Evolutionary conservation across 1,140 invertebrate genomes (phyloP).

Genomic region (Atta cephalotes): DNA sequence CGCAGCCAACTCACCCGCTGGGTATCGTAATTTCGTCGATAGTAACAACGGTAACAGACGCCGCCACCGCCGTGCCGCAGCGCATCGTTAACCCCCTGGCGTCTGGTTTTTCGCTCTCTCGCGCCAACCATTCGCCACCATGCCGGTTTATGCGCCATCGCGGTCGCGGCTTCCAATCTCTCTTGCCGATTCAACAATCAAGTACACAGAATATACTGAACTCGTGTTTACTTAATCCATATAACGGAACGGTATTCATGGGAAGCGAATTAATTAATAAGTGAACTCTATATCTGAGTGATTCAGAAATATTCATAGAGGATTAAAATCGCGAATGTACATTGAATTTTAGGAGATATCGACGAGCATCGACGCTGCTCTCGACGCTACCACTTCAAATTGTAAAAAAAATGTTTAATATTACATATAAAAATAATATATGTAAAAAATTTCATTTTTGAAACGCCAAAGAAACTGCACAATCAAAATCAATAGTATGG

Average conservation of each 20-base stretch:
- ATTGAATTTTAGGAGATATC: background rate
- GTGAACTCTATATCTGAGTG: background rate
- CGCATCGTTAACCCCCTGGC: conserved; percentile 7
- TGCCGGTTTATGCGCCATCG: conserved; percentile 32
- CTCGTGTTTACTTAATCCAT: conserved; percentile 26
- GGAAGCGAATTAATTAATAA: conserved; percentile 38
- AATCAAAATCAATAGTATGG: too few species aligned
- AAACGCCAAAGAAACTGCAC: too few species aligned
- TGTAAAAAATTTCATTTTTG: too few species aligned
- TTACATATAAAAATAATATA: too few species aligned
- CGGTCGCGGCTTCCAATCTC: conserved; percentile 43
- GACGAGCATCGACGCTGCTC: too few species aligned
- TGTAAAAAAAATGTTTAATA: too few species aligned
- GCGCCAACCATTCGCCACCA: background rate
- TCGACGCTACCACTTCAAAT: too few species aligned
- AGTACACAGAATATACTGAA: conserved; percentile 26
- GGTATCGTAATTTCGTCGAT: conserved; percentile 56
- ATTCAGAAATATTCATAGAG: conserved; percentile 4
- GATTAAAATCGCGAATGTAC: background rate
- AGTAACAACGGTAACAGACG: conserved; percentile 49
- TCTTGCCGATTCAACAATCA: conserved; percentile 24
- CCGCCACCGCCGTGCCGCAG: background rate
- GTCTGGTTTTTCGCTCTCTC: conserved; percentile 26
- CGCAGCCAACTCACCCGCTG: conserved; percentile 10
- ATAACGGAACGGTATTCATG: conserved; percentile 25